Percentiles rank a stretch among this genome's conserved stretches.
Evolutionary conservation across 1,140 invertebrate species (phyloP).

Genomic region (Diorhabda carinulata): DNA sequence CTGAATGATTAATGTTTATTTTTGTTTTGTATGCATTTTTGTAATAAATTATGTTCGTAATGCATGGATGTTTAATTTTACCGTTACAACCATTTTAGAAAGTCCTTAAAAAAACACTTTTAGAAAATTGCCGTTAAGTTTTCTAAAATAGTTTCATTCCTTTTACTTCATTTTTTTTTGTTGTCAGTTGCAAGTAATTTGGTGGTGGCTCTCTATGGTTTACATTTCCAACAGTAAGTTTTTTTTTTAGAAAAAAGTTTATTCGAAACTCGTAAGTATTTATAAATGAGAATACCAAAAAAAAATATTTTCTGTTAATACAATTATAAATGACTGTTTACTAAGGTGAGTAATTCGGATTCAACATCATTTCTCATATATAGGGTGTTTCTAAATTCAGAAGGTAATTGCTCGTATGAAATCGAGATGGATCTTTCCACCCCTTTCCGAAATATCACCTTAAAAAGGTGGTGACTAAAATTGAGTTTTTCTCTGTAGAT

Average conservation of each 20-base stretch:
- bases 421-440: too few species aligned
- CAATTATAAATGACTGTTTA: too few species aligned
- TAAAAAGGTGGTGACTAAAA: too few species aligned
- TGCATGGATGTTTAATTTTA: slow-evolving; percentile 16
- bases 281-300: too few species aligned
- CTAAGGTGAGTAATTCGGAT: too few species aligned
- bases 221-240: slow-evolving; percentile 13
- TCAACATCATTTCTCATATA: too few species aligned
- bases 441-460: too few species aligned
- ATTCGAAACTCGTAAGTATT: background rate
- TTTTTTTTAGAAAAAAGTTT: background rate
- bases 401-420: too few species aligned
- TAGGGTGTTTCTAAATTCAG: too few species aligned
- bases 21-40: slow-evolving; percentile 15
- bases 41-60: slow-evolving; percentile 13
- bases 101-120: background rate
- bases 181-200: slow-evolving; percentile 8
- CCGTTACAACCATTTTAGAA: slow-evolving; percentile 2
- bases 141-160: background rate
- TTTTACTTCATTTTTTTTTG: background rate
- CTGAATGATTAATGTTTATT: background rate
- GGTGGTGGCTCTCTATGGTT: slow-evolving; percentile 13
- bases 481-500: too few species aligned
- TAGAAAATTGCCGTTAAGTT: background rate
- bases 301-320: too few species aligned